phyloP scores from a whole-genome alignment of 2,113 vertebrate species.

The Macroglossus sobrinus region DNA sequence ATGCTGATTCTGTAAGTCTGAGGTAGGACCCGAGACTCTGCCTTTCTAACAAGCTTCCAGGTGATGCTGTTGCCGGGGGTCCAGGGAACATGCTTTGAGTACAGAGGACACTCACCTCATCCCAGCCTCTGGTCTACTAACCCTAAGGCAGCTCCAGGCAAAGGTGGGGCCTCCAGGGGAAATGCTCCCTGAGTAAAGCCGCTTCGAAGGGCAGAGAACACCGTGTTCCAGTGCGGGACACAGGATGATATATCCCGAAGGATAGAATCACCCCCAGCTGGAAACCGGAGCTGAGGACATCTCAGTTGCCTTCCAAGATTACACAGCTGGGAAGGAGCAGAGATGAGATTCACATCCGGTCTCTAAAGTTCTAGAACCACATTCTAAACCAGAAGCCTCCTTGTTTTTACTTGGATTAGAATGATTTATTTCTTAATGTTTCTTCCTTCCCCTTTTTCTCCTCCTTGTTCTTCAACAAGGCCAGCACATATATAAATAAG shows the following conservation, averaged over 20 bases:
- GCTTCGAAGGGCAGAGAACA: neutral
- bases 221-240: accelerated
- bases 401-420: neutral
- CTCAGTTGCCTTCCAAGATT: neutral
- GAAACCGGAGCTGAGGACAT: neutral
- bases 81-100: neutral
- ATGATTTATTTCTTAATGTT: neutral
- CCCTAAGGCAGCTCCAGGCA: neutral
- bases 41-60: neutral
- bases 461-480: neutral
- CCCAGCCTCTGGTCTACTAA: neutral
- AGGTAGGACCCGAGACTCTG: neutral
- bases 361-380: neutral
- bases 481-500: too few species aligned
- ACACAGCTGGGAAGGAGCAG: neutral
- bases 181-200: neutral
- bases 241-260: accelerated
- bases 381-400: neutral
- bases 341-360: neutral
- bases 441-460: too few species aligned
- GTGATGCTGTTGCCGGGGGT: too few species aligned
- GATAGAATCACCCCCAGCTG: accelerated
- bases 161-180: neutral
- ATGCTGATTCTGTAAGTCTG: neutral
- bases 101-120: neutral